A percentile compares a stretch with the other conserved stretches of the same genome.
Conservation (phyloP, 2,888 invertebrate genomes). For the Congeria kusceri region DNA sequence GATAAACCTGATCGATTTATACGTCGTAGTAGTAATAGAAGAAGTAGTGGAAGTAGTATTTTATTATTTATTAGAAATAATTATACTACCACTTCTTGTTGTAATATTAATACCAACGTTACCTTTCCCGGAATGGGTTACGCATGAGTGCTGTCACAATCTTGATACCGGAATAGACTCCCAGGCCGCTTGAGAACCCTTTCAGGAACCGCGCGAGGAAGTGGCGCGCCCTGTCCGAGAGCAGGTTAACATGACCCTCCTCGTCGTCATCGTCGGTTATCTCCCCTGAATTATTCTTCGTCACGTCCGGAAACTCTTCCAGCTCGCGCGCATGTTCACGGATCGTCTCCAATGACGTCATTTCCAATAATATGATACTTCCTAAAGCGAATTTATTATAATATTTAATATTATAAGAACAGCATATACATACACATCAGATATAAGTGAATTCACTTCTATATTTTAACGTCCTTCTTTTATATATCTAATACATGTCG, state of each 20-base stretch:
- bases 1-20: too few relatives aligned
- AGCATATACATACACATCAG: too few relatives aligned
- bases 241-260: conserved; percentile 12
- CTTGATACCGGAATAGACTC: conserved; percentile 72
- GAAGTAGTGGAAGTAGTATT: too few relatives aligned
- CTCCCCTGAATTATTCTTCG: conserved; percentile 5
- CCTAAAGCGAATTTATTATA: too few relatives aligned
- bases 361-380: not conserved
- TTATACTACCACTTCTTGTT: too few relatives aligned
- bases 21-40: too few relatives aligned
- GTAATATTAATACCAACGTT: too few relatives aligned
- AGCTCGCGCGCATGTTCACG: not conserved
- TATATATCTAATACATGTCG: too few relatives aligned
- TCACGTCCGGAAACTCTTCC: not conserved
- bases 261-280: conserved; percentile 35
- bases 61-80: too few relatives aligned
- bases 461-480: too few relatives aligned
- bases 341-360: not conserved
- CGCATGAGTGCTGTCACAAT: conserved; percentile 71
- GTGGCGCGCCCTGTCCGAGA: conserved; percentile 18
- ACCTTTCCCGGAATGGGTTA: conserved; percentile 77
- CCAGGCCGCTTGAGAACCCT: conserved; percentile 72
- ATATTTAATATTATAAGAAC: too few relatives aligned
- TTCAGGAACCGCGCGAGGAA: conserved; percentile 68
- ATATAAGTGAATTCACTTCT: too few relatives aligned